A percentile compares a stretch with the other conserved stretches of the same genome.
These are phyloP conservation scores for Drosophila fulvimacula DNA, from an alignment of 2,888 invertebrate species.

Conservation along the genomic window DNA sequence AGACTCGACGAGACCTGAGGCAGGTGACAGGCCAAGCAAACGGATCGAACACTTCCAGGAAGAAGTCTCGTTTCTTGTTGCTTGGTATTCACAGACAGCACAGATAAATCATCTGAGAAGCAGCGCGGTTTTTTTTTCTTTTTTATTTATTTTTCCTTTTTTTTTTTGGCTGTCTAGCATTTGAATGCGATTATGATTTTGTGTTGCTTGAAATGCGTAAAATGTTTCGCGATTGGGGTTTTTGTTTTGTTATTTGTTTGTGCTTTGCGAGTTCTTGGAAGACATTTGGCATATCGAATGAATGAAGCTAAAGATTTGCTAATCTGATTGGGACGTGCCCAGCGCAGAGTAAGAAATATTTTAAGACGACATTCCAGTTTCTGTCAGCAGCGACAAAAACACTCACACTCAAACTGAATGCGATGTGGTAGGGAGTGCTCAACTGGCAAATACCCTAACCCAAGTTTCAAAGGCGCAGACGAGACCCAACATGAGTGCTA, in stretches of 20 bases:
- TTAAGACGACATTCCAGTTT: slow-evolving; percentile 37
- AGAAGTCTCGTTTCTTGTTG: slow-evolving; percentile 58
- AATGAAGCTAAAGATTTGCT: slow-evolving; percentile 38
- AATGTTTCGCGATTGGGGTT: slow-evolving; percentile 41
- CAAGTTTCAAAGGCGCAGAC: not conserved
- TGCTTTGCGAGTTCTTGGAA: slow-evolving; percentile 41
- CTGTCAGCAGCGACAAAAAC: slow-evolving; percentile 10
- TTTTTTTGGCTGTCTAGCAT: slow-evolving; percentile 71
- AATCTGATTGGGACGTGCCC: slow-evolving; percentile 49
- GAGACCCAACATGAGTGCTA: not conserved
- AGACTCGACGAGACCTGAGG: slow-evolving; percentile 29
- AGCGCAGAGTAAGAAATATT: slow-evolving; percentile 11
- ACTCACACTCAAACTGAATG: too few relatives aligned
- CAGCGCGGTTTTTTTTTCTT: slow-evolving; percentile 18
- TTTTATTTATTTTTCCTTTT: too few relatives aligned
- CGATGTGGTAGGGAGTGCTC: not conserved
- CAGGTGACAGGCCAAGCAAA: slow-evolving; percentile 48
- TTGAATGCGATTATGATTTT: slow-evolving; percentile 41
- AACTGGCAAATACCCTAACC: not conserved
- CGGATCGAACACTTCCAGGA: slow-evolving; percentile 71
- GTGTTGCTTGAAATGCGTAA: slow-evolving; percentile 59
- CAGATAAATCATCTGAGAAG: slow-evolving; percentile 69
- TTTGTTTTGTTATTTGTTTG: slow-evolving; percentile 7
- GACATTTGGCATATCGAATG: slow-evolving; percentile 49
- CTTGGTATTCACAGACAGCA: slow-evolving; percentile 38